These are phyloP conservation scores for Tyto alba DNA, from an alignment of 2,113 vertebrate species.

Conservation along the genomic window DNA sequence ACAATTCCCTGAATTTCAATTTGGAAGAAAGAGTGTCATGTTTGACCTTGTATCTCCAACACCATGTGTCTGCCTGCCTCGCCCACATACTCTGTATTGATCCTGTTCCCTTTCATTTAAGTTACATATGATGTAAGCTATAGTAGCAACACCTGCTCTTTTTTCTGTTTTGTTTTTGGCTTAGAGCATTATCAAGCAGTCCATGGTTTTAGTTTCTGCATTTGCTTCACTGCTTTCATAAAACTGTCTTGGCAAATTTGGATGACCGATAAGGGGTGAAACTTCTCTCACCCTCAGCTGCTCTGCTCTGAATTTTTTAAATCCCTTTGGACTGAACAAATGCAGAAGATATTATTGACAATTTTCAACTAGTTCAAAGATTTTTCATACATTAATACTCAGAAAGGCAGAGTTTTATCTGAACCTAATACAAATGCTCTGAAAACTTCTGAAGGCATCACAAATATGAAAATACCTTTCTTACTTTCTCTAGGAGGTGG, in stretches of 20 bases:
- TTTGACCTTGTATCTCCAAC: neutral
- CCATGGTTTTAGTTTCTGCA: neutral
- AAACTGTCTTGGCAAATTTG: neutral
- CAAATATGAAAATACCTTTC: neutral
- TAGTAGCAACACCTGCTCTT: neutral
- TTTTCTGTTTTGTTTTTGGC: neutral
- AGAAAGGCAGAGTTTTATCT: neutral
- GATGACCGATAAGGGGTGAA: neutral
- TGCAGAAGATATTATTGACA: neutral
- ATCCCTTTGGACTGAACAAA: neutral
- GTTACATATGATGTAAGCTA: neutral
- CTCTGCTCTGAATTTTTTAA: neutral
- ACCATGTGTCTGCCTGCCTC: neutral
- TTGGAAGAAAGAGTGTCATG: neutral
- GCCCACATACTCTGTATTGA: rapidly evolving
- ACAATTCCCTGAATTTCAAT: neutral
- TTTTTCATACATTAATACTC: neutral
- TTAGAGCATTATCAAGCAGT: neutral
- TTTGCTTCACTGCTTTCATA: neutral
- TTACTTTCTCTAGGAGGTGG: neutral
- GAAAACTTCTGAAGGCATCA: neutral
- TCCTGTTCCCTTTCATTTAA: neutral
- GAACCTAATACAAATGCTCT: neutral
- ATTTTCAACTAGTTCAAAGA: neutral
- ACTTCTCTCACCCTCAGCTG: neutral